Evolutionary conservation across 2,888 invertebrate species (phyloP), one percentile per base, ranked within the genome.

Genomic region (Thera britannica): DNA sequence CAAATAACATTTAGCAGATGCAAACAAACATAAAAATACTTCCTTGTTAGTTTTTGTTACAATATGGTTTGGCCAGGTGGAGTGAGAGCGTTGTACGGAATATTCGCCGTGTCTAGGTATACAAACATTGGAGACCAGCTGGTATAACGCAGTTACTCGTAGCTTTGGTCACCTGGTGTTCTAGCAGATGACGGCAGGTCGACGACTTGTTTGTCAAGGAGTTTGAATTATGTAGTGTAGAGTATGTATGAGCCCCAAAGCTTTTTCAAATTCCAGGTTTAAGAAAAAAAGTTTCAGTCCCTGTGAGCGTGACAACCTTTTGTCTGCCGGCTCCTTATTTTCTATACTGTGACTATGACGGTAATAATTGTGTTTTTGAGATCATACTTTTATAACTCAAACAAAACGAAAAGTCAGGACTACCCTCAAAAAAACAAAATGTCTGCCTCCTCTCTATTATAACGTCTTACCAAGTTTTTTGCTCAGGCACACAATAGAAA

Each of bases 11-110:
- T 55, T 55, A 55, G 55, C 35, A 35, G 35, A 55, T 36, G 55
- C 55, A 36, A 52, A 52, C 52, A 52, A 34, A 46, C 44, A 9
- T 5, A 52, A 52, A 52, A 52, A 52, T 52, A 52, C 52, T 52
- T 52, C 52, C 52, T 52, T 52, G 34, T 52, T 52, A 34, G 34
- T 52, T 52, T 52, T 52, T 52, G 52, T 52, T 52, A 51, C 51
- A 52, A 52, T 52, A 34, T 7, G 52, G 51, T 51, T 51, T 52
- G 34, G 52, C 9, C 34, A 34, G 52, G 52, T 52, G 34, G 52
- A 34, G 52, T 52, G 34, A 34, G 34, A 52, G 34, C 34, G 52
- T 34, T 52, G 52, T 52, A 52, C 52, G 52, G 34, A 52, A 52
- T 34, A 52, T 34, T 9, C 34, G 6, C 9, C 34, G 52, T 34